These are phyloP conservation scores for Agonopterix subpropinquella DNA, from an alignment of 2,888 invertebrate genomes.

Conservation along the genomic window DNA sequence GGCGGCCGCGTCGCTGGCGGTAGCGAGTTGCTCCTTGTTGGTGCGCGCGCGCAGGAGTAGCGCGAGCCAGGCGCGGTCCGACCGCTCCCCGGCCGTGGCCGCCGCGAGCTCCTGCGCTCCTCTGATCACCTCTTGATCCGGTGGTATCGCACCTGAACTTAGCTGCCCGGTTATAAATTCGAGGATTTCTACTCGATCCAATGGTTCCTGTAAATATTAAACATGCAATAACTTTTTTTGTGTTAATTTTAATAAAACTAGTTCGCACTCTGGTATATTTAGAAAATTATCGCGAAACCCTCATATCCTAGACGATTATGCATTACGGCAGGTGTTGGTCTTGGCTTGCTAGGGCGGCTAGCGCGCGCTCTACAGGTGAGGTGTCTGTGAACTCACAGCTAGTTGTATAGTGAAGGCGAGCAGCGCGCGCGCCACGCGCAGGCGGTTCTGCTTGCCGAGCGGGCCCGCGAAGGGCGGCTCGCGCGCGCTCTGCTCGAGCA, in stretches of 20 bases:
- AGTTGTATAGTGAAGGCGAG: conserved; percentile 27
- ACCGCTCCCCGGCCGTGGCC: conserved; percentile 37
- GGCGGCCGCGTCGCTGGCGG: conserved; percentile 15
- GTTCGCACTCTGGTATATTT: too few species aligned
- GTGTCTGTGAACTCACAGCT: neutral
- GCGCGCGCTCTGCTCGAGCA: conserved; percentile 63
- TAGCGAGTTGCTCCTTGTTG: conserved; percentile 20
- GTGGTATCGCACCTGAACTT: conserved; percentile 46
- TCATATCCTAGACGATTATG: too few species aligned
- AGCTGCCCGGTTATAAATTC: conserved; percentile 59
- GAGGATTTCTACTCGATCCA: conserved; percentile 50
- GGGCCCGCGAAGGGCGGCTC: conserved; percentile 68
- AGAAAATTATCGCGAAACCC: too few species aligned
- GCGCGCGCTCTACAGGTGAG: too few species aligned
- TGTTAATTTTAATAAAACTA: too few species aligned
- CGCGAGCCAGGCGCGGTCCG: conserved; percentile 55
- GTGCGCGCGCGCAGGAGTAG: conserved; percentile 27
- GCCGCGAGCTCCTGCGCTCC: conserved; percentile 37
- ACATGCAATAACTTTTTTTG: too few species aligned
- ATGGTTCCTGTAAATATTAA: conserved; percentile 40
- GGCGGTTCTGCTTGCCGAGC: conserved; percentile 65
- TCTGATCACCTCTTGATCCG: conserved; percentile 44
- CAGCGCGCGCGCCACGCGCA: conserved; percentile 55
- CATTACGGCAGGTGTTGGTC: too few species aligned
- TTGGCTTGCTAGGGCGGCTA: too few species aligned